Evolutionary conservation across 2,113 vertebrate species (phyloP), one percentile per base, ranked within the genome.

Genomic region (Todiramphus chloris): DNA sequence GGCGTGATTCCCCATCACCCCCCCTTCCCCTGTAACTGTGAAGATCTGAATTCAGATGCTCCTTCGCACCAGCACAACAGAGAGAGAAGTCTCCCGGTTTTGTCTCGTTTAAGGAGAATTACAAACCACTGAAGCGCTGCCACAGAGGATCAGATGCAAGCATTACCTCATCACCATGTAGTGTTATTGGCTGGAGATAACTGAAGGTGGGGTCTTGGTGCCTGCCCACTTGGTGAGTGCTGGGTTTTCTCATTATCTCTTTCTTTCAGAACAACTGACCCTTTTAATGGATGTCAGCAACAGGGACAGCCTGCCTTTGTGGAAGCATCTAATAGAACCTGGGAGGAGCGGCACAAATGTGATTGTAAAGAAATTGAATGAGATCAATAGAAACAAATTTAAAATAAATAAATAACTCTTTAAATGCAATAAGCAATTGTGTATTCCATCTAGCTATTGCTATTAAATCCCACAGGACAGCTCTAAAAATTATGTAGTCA

Each of bases 131-230:
- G 13, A 69, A 84, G 64, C 5, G 1, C 73, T 53, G 86, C 76
- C 16, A 2, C 16, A 5, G n/a, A 56, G 58, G 35, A n/a, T 2
- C 5, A 46, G 39, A 87, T 51, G 30, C 37, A 58, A 66, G 78
- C 81, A 95, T 96, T 96, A 96, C 91, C 81, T 96, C 95, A 96
- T 62, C 81, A 18, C 5, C 28, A 18, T 0, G 2, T 11, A 63
- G 59, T 63, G 7, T 24, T 80, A 96, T 96, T 97, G 94, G 96
- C 95, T 96, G 91, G 44, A 91, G 95, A 85, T 95, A 87, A 76
- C 41, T 16, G 78, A 84, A 80, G 87, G 77, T 83, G 89, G 91
- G 84, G 44, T 66, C 62, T 2, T 56, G 66, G 48, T 77, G 76
- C 73, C 63, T 46, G n/a, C 28, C 55, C 72, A 5, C 41, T 24